A percentile compares a stretch with the other conserved stretches of the same genome.
Evolutionary conservation across 2,888 invertebrate species (phyloP).

Genomic region (Amorpha juglandis): DNA sequence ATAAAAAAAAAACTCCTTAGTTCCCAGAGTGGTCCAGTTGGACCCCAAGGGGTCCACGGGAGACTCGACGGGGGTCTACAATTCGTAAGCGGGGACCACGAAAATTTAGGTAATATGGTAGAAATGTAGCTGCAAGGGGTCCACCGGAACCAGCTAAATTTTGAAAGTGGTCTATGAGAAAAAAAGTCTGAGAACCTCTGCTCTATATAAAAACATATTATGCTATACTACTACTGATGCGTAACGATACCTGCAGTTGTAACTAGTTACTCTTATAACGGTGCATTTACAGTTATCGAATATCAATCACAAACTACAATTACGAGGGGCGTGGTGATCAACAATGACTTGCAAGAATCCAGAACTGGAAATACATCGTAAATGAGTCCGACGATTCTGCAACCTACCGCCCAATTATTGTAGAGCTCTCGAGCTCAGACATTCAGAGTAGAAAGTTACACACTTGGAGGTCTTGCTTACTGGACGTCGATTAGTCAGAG

Average conservation of each 20-base stretch:
- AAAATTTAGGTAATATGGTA: too few species aligned
- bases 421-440: not conserved
- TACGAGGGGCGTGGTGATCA: constrained; percentile 9
- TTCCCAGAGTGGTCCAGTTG: too few species aligned
- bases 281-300: not conserved
- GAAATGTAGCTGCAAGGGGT: too few species aligned
- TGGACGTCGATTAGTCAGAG: constrained; percentile 33
- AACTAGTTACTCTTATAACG: not conserved
- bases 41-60: too few species aligned
- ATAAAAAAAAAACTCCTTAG: too few species aligned
- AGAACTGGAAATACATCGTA: not conserved
- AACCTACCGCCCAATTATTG: not conserved
- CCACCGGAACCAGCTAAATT: too few species aligned
- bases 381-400: not conserved
- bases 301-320: not conserved
- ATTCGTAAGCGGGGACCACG: too few species aligned
- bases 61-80: too few species aligned
- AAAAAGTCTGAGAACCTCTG: too few species aligned
- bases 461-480: constrained; percentile 35
- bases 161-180: too few species aligned
- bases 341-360: constrained; percentile 4
- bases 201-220: too few species aligned
- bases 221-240: too few species aligned
- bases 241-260: not conserved
- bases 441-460: constrained; percentile 1